Conservation (phyloP, 1,140 invertebrate genomes). For the Drosophila trapezifrons region DNA sequence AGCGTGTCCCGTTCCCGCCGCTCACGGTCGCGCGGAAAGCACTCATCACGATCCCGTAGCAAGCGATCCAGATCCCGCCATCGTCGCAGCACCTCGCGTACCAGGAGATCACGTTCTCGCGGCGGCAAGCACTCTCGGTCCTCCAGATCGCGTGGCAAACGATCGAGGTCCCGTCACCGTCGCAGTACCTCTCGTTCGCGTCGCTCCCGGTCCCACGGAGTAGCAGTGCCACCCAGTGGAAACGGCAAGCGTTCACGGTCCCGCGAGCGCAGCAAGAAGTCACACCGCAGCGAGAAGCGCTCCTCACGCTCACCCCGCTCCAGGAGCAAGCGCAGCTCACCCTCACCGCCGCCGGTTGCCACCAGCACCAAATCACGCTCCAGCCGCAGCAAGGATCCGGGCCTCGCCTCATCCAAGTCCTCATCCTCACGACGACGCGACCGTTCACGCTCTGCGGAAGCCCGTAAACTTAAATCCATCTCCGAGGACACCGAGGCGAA, state of each 20-base stretch:
- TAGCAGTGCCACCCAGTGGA: conserved; percentile 71
- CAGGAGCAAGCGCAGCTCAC: conserved; percentile 77
- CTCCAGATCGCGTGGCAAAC: conserved; percentile 82
- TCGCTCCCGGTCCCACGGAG: conserved; percentile 66
- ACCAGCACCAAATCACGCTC: conserved; percentile 64
- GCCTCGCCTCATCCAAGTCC: conserved; percentile 47
- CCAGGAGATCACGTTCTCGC: conserved; percentile 74
- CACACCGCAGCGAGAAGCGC: conserved; percentile 74
- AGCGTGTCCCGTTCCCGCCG: conserved; percentile 85
- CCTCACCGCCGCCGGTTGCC: conserved; percentile 58
- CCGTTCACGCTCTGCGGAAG: conserved; percentile 71
- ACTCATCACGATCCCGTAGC: conserved; percentile 78
- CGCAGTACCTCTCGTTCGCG: conserved; percentile 77
- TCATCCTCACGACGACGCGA: conserved; percentile 70
- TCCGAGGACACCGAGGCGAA: conserved; percentile 72
- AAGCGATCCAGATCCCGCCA: conserved; percentile 86
- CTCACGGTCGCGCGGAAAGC: conserved; percentile 86
- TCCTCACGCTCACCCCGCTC: conserved; percentile 75
- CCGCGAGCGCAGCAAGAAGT: conserved; percentile 77
- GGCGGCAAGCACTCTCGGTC: conserved; percentile 50
- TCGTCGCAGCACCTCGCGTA: conserved; percentile 71
- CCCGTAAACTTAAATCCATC: conserved; percentile 74
- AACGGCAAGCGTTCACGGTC: conserved; percentile 86
- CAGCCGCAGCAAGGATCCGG: conserved; percentile 75
- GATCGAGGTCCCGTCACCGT: conserved; percentile 86